Evolutionary conservation across 30 jellyfish, hydroid and myxozoan genomes (phyloP).

Genomic region (Chrysaora quinquecirrha): DNA sequence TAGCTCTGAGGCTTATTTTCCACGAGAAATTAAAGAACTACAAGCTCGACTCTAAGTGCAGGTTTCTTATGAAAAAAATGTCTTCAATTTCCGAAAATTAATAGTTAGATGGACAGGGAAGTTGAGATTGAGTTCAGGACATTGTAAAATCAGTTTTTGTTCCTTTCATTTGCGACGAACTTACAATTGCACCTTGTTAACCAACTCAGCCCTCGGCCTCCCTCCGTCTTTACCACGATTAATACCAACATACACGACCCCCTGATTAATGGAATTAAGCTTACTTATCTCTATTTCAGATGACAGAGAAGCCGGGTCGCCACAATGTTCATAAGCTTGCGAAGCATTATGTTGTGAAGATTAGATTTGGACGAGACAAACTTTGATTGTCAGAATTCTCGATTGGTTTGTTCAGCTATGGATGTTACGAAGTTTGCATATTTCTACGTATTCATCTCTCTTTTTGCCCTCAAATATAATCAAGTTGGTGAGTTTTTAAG

Average conservation of each 20-base stretch:
- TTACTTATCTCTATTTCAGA: background rate
- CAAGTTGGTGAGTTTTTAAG: background rate
- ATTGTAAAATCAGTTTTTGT: too few species aligned
- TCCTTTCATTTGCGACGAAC: too few species aligned
- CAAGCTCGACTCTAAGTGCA: too few species aligned
- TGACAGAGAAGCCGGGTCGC: conserved; percentile 3
- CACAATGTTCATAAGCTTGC: background rate
- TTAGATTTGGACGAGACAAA: background rate
- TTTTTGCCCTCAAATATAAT: background rate
- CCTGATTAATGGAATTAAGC: background rate
- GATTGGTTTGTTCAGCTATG: background rate
- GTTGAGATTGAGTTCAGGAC: too few species aligned
- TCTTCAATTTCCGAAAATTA: too few species aligned
- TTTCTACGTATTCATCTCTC: background rate
- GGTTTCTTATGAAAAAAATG: too few species aligned
- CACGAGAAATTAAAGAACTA: too few species aligned
- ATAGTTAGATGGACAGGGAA: too few species aligned
- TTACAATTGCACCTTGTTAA: too few species aligned
- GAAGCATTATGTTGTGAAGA: background rate
- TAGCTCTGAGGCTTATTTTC: too few species aligned
- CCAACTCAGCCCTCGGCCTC: too few species aligned
- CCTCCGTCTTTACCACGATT: too few species aligned
- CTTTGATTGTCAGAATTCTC: background rate
- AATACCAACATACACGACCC: background rate
- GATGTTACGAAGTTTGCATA: background rate